phyloP scores from a whole-genome alignment of 2,113 vertebrate species.

The Pollimyrus isidori region DNA sequence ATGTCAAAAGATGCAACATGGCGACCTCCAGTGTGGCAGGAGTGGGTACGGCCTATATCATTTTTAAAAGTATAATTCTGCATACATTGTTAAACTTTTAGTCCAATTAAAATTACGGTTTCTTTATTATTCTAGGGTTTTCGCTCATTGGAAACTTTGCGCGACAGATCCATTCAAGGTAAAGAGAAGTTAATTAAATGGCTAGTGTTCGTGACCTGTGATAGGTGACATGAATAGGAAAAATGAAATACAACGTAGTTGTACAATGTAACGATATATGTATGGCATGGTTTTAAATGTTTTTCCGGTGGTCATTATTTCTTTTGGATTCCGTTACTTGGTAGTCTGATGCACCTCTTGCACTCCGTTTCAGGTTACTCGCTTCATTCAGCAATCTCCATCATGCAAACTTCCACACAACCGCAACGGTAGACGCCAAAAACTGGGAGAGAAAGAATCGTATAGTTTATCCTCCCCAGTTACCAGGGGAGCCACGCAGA shows the following conservation, averaged over 20 bases:
- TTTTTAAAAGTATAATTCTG: neutral
- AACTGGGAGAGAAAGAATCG: conserved; percentile 82
- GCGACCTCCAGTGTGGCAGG: conserved; percentile 44
- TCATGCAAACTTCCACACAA: conserved; percentile 68
- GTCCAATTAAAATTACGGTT: neutral
- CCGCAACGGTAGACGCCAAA: conserved; percentile 46
- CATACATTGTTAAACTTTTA: neutral
- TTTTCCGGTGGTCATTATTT: neutral
- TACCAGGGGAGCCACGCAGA: conserved; percentile 73
- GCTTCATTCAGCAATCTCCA: conserved; percentile 33
- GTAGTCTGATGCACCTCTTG: neutral
- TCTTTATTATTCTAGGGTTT: conserved; percentile 34
- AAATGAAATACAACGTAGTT: neutral
- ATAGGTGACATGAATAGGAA: neutral
- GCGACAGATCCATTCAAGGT: conserved; percentile 45
- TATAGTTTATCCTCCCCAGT: conserved; percentile 75
- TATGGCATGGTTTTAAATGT: neutral
- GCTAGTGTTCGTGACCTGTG: neutral
- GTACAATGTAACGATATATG: neutral
- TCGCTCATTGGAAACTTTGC: conserved; percentile 37
- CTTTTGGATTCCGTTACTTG: neutral
- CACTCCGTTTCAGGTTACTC: conserved; percentile 54
- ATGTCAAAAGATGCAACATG: conserved; percentile 39
- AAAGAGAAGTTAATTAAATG: conserved; percentile 5
- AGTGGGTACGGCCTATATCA: conserved; percentile 41